phyloP scores from a whole-genome alignment of 2,888 invertebrate genomes.

The Epirrhoe tristata region DNA sequence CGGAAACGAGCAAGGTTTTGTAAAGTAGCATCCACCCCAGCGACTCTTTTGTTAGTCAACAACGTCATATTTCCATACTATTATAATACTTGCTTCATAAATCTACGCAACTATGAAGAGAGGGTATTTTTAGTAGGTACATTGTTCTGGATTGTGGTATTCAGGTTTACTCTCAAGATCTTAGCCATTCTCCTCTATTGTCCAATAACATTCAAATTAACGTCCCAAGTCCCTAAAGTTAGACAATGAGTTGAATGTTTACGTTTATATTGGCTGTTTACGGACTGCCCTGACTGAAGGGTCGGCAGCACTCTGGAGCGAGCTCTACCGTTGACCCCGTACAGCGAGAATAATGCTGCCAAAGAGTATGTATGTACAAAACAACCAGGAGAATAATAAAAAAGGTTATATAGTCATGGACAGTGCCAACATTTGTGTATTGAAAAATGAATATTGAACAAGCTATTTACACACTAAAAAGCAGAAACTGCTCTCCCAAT shows the following conservation, averaged over 20 bases:
- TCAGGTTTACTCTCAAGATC: background rate
- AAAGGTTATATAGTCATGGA: background rate
- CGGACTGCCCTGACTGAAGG: constrained; percentile 9
- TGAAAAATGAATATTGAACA: background rate
- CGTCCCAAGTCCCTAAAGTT: constrained; percentile 22
- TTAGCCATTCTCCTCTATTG: constrained; percentile 4
- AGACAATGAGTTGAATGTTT: constrained; percentile 15
- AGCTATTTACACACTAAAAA: background rate
- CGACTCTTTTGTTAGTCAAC: background rate
- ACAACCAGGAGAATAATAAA: no score
- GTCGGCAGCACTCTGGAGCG: background rate
- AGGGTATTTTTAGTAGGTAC: constrained; percentile 1
- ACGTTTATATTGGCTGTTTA: constrained; percentile 31
- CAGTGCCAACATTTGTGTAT: background rate
- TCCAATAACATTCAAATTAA: constrained; percentile 31
- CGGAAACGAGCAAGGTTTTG: background rate
- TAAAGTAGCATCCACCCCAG: constrained; percentile 1
- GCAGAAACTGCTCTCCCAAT: background rate
- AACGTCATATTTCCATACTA: background rate
- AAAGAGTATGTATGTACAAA: background rate
- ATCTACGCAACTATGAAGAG: background rate
- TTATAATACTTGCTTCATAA: background rate
- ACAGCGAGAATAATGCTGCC: background rate
- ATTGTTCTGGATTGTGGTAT: background rate
- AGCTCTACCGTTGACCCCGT: no score